Evolutionary conservation across 2,113 vertebrate species (phyloP), one percentile per base, ranked within the genome.

Genomic region (Aplodontia rufa): DNA sequence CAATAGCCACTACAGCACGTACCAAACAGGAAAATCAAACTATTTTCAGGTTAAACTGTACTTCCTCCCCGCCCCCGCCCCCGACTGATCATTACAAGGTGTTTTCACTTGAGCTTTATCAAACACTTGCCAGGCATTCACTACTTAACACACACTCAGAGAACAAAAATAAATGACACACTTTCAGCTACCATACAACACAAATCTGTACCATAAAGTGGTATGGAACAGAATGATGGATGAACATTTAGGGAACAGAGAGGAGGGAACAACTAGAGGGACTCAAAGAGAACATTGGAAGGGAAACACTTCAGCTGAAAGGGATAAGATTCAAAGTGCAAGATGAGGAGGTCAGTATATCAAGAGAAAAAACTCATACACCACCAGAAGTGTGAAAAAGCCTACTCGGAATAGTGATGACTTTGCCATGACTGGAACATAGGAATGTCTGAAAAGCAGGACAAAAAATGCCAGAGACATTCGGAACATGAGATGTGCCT

Each of bases 191-290:
- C 45, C 35, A 9, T 0, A 40, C 24, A n/a, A 64, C 8, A 58
- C 55, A 58, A 58, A 13, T 60, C 28, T 60, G 58, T 1, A n/a
- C 45, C 64, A 2, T 1, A 62, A 74, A 37, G 8, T 0, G 14
- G 74, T n/a, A n/a, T 8, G 10, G 24, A 35, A 35, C n/a, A 22
- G 22, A 51, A 32, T 13, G 35, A 49, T 2, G 17, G 1, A 17
- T 53, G 20, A 35, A 37, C 2, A 19, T 1, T 5, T 4, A 12
- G 24, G 37, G 7, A n/a, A 49, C 4, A 55, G 0, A 60, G 32
- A 8, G 8, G 10, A 30, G 13, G 9, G 8, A 40, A n/a, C 16
- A 26, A 22, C 20, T 19, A 49, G 79, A 64, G 55, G 55, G n/a
- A 84, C 32, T 68, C 80, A 11, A 32, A 14, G 19, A 55, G 87